Conservation (phyloP, 2,888 invertebrate species). For the Sesia bembeciformis region DNA sequence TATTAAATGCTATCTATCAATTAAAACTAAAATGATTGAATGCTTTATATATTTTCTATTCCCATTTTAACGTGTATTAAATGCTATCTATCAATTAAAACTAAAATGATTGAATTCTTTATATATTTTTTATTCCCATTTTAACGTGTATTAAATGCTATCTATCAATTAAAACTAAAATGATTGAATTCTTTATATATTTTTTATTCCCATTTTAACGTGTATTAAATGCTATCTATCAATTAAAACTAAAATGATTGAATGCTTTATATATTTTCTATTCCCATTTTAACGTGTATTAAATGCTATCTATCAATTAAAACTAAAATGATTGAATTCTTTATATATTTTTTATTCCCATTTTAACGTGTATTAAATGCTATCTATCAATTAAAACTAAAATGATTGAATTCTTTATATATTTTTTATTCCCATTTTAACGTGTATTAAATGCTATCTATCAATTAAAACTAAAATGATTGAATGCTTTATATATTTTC, state of each 20-base stretch:
- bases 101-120: background rate
- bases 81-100: constrained; percentile 1
- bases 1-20: constrained; percentile 8
- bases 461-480: constrained; percentile 1
- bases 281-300: no score
- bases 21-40: constrained; percentile 1
- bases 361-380: constrained; percentile 9
- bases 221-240: constrained; percentile 8
- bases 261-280: no score
- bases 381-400: constrained; percentile 1
- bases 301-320: constrained; percentile 1
- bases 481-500: no score
- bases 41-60: no score
- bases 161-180: constrained; percentile 2
- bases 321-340: background rate
- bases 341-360: no score
- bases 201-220: no score
- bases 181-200: background rate
- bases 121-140: no score
- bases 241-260: constrained; percentile 1
- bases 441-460: constrained; percentile 7
- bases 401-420: background rate
- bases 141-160: constrained; percentile 8
- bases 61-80: no score
- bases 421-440: no score